These are phyloP conservation scores for Casuarius casuarius DNA, from an alignment of 2,113 vertebrate species.

Conservation along the genomic window DNA sequence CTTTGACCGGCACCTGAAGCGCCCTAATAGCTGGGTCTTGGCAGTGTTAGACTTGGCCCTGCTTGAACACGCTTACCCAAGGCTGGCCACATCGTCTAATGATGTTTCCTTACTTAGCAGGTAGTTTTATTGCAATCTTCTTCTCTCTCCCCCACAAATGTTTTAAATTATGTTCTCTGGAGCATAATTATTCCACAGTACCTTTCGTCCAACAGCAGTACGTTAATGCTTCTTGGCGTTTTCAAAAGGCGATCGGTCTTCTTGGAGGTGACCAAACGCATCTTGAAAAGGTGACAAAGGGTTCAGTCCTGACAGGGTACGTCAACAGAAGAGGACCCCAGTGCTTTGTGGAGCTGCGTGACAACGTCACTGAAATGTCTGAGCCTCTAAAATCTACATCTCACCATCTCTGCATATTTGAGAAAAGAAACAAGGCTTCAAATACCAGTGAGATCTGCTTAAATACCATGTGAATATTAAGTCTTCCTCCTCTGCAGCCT, in stretches of 20 bases:
- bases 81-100: slow-evolving; percentile 34
- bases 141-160: slow-evolving; percentile 10
- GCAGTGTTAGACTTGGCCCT: background rate
- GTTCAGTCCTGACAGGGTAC: background rate
- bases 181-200: slow-evolving; percentile 17
- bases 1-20: background rate
- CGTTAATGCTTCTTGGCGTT: background rate
- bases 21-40: background rate
- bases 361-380: background rate
- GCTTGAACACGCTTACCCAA: background rate
- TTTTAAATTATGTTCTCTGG: slow-evolving; percentile 47
- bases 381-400: background rate
- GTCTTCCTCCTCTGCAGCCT: no score
- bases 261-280: background rate
- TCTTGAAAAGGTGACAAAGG: background rate
- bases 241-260: background rate
- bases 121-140: slow-evolving; percentile 44
- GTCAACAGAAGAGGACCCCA: background rate
- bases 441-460: no score
- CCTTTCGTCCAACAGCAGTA: background rate
- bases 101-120: slow-evolving; percentile 64
- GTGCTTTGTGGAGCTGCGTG: no score
- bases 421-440: no score
- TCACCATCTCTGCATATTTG: background rate
- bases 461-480: no score